Percentiles rank a stretch among this genome's conserved stretches.
Conservation (phyloP, 1,140 invertebrate species). For the Eulimnadia texana region DNA sequence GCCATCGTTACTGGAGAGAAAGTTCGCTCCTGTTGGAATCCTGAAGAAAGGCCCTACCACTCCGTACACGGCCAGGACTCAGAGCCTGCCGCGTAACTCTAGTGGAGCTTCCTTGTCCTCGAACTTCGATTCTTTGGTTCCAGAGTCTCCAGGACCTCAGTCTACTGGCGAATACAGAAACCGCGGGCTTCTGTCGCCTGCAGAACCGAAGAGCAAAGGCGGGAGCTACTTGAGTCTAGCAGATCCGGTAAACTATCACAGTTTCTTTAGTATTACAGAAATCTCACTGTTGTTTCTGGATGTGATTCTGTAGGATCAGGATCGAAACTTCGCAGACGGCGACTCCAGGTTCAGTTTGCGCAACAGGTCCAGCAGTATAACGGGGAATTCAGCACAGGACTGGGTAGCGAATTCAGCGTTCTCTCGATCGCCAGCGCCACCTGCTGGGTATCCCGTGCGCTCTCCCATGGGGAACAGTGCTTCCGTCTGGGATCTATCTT, state of each 20-base stretch:
- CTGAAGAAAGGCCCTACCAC: conserved; percentile 6
- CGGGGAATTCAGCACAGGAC: conserved; percentile 10
- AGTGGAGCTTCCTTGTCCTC: conserved; percentile 20
- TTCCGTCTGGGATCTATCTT: conserved; percentile 36
- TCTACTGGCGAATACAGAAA: not conserved
- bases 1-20: conserved; percentile 15
- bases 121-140: not conserved
- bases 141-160: not conserved
- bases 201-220: not conserved
- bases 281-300: not conserved
- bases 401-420: conserved; percentile 16
- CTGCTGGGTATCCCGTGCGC: not conserved
- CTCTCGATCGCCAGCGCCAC: conserved; percentile 19
- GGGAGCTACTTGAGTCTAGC: not conserved
- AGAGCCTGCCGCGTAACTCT: conserved; percentile 19
- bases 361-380: conserved; percentile 18
- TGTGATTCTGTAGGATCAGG: not conserved
- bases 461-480: conserved; percentile 24
- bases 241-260: not conserved
- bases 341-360: conserved; percentile 10
- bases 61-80: conserved; percentile 6
- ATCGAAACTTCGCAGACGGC: not conserved
- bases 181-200: not conserved
- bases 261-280: not conserved
- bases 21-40: conserved; percentile 9